Conservation (phyloP, 2,797 vertebrate species). For the Phrynocephalus guinanensis region DNA sequence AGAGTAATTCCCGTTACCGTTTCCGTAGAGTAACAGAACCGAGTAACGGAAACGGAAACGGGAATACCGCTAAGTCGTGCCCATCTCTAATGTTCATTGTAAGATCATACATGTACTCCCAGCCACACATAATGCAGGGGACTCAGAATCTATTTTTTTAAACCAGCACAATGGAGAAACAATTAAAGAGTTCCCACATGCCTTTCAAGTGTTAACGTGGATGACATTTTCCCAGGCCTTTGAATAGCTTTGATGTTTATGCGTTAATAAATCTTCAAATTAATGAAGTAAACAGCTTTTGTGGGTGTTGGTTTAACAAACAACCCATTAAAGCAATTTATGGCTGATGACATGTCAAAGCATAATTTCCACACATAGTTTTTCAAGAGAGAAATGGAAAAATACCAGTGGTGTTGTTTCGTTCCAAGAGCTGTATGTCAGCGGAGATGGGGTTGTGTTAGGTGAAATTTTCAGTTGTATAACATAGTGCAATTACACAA, state of each 20-base stretch:
- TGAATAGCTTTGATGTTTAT: conserved; percentile 68
- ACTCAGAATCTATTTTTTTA: conserved; percentile 29
- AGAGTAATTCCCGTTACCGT: too few relatives aligned
- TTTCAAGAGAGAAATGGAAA: conserved; percentile 45
- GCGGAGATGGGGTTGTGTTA: background rate
- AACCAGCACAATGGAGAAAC: conserved; percentile 50
- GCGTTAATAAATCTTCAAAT: conserved; percentile 69
- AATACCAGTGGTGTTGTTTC: conserved; percentile 54
- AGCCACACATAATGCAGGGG: background rate
- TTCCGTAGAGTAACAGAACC: too few relatives aligned
- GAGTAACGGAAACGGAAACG: too few relatives aligned
- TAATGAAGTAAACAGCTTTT: conserved; percentile 70
- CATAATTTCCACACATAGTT: conserved; percentile 62
- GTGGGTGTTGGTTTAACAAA: conserved; percentile 69
- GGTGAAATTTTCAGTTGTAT: background rate
- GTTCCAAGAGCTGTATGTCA: conserved; percentile 37
- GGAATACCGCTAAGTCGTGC: too few relatives aligned
- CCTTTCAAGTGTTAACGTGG: conserved; percentile 54
- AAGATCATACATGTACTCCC: background rate
- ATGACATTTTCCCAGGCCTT: conserved; percentile 64
- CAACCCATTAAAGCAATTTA: conserved; percentile 72
- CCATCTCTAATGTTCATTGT: too few relatives aligned
- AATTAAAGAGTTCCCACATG: conserved; percentile 54
- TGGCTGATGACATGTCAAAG: conserved; percentile 64
- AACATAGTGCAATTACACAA: background rate